Evolutionary conservation across 2,888 invertebrate genomes (phyloP).

Genomic region (Lottia gigantea): DNA sequence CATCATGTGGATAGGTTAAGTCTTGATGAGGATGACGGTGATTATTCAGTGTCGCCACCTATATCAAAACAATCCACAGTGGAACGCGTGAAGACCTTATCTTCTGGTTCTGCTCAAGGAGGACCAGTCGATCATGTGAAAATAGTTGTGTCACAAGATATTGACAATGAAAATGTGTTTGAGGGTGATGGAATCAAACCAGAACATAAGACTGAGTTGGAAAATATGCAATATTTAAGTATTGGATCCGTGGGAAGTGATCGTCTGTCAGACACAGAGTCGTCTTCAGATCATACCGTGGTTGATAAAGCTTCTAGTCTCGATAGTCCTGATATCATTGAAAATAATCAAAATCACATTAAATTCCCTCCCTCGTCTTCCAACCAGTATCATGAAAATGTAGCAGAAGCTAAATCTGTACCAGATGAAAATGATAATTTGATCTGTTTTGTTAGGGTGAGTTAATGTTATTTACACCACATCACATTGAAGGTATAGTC

Average conservation of each 20-base stretch:
- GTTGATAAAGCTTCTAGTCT: slow-evolving; percentile 26
- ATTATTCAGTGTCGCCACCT: slow-evolving; percentile 38
- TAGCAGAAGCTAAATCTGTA: background rate
- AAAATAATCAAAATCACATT: background rate
- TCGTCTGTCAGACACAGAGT: slow-evolving; percentile 29
- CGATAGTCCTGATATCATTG: slow-evolving; percentile 21
- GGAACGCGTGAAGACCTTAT: slow-evolving; percentile 23
- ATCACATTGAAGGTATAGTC: no score
- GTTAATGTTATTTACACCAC: no score
- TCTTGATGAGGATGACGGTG: slow-evolving; percentile 41
- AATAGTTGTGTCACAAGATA: slow-evolving; percentile 23
- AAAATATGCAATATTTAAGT: slow-evolving; percentile 21
- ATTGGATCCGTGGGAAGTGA: slow-evolving; percentile 24
- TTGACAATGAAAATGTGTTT: background rate
- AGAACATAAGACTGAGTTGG: background rate
- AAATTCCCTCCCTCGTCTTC: background rate
- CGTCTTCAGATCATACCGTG: slow-evolving; percentile 40
- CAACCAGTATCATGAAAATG: slow-evolving; percentile 6
- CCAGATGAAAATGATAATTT: slow-evolving; percentile 31
- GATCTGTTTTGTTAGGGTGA: background rate
- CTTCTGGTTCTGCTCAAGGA: slow-evolving; percentile 4
- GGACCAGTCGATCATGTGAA: slow-evolving; percentile 12
- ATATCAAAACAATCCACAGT: slow-evolving; percentile 32
- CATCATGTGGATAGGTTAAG: slow-evolving; percentile 36
- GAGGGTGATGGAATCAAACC: background rate